Evolutionary conservation across 2,797 vertebrate species (phyloP).

Genomic region (Streptopelia turtur): DNA sequence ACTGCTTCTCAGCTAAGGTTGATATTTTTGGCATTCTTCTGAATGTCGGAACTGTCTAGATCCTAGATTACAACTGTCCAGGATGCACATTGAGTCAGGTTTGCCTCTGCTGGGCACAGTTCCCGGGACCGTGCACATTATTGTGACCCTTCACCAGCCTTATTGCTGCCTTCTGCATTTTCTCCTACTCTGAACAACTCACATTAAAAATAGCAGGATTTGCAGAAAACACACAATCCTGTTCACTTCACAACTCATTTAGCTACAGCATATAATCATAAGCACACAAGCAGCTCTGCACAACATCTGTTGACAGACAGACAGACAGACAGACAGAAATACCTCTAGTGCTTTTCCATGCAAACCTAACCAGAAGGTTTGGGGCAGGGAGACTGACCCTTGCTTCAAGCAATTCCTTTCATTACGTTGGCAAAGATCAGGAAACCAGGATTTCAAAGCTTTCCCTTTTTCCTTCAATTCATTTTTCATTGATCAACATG

Average conservation of each 20-base stretch:
- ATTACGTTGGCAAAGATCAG: slow-evolving; percentile 22
- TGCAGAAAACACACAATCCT: not conserved
- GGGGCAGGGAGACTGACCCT: not conserved
- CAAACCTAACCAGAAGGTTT: slow-evolving; percentile 18
- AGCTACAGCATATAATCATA: not conserved
- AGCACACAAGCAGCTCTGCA: not conserved
- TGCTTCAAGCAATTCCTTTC: slow-evolving; percentile 33
- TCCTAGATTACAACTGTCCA: not conserved
- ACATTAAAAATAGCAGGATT: not conserved
- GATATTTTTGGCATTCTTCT: not conserved
- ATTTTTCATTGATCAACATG: not conserved
- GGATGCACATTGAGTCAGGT: not conserved
- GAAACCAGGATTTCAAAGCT: slow-evolving; percentile 30
- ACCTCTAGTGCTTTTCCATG: not conserved
- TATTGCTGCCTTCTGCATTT: not conserved
- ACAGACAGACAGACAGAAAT: not conserved
- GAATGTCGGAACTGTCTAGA: not conserved
- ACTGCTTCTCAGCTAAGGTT: not conserved
- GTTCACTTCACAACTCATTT: not conserved
- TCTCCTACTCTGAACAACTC: not conserved
- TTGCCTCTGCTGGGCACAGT: not conserved
- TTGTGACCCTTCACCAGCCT: not conserved
- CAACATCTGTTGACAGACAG: not conserved
- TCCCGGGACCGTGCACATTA: not conserved
- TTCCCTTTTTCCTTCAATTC: not conserved